phyloP scores from a whole-genome alignment of 1,140 invertebrate genomes.

The Glossosoma conforme region DNA sequence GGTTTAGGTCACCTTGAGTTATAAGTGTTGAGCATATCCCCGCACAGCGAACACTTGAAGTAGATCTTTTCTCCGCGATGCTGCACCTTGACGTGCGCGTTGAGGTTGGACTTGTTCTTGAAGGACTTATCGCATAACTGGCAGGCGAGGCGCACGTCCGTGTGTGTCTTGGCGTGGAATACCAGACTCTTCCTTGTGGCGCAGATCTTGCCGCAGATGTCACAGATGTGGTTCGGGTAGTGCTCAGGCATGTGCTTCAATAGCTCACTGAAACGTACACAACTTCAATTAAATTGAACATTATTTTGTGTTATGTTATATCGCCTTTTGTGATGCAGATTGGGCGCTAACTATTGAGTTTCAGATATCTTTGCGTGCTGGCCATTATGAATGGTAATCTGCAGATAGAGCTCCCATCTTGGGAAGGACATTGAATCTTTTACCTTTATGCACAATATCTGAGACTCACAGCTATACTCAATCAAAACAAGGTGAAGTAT shows the following conservation, averaged over 20 bases:
- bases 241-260: slow-evolving; percentile 29
- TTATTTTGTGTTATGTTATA: too few species aligned
- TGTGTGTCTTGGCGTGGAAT: slow-evolving; percentile 26
- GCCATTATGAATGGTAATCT: too few species aligned
- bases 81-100: slow-evolving; percentile 24
- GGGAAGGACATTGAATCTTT: too few species aligned
- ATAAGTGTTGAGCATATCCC: slow-evolving; percentile 24
- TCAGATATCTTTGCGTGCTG: too few species aligned
- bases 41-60: slow-evolving; percentile 26
- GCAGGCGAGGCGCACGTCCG: slow-evolving; percentile 18
- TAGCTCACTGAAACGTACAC: slow-evolving; percentile 19
- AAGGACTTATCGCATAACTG: slow-evolving; percentile 26
- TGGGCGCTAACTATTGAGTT: too few species aligned
- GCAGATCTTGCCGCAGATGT: slow-evolving; percentile 29
- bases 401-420: too few species aligned
- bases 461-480: too few species aligned
- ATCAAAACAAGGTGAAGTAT: too few species aligned
- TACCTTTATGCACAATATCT: too few species aligned
- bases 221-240: slow-evolving; percentile 30
- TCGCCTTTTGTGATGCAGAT: too few species aligned
- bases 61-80: slow-evolving; percentile 26
- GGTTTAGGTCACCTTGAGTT: slow-evolving; percentile 29
- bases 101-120: slow-evolving; percentile 29
- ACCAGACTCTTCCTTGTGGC: slow-evolving; percentile 27
- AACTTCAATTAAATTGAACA: background rate